Base-by-base conservation (phyloP, 2,888 invertebrate genomes). In the Anorthoa munda region DNA sequence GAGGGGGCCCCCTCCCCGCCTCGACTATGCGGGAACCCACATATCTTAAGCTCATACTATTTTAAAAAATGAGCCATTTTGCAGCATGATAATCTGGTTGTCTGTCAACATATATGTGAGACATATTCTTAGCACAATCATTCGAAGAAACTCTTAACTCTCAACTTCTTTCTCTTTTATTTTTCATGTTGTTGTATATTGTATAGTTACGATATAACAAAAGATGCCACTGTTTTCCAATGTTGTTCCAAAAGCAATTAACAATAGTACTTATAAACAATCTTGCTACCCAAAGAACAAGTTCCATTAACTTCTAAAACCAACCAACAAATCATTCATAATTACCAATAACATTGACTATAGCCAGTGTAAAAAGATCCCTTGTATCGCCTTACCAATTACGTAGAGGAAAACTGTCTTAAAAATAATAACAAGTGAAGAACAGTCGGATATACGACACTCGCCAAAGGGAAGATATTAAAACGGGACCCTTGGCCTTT, bases 361-460 rank as follows among this genome's bases (percentile, higher is more conserved):
- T 68, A 61, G 60, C 72, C 77, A 77, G 12, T 59, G 72, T 63
- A 69, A 77, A 63, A 66, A 17, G 80, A 83, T 58, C 75, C 51
- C 39, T n/a, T 50, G 79, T 59, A 68, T 83, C 81, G 56, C 56
- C 75, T 81, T 77, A 81, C 83, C 83, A 83, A 83, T 83, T 83
- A 83, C 60, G 53, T 45, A 68, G 3, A 69, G 79, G 75, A 77
- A 82, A 82, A 75, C 61, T 79, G 82, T 71, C 46, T 75, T 53
- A 68, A 82, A 83, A 83, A 83, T 83, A 79, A 81, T 84, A 83
- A 79, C 75, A 73, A 83, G 60, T 77, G 68, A 71, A 78, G 64
- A 76, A 74, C 79, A 79, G 65, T 60, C 48, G 81, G 80, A 73
- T 66, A 81, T 72, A 75, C 61, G 82, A 79, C 75, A 75, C 75